Base-by-base conservation (phyloP, 2,113 vertebrate genomes). In the Rhodinocichla rosea region DNA sequence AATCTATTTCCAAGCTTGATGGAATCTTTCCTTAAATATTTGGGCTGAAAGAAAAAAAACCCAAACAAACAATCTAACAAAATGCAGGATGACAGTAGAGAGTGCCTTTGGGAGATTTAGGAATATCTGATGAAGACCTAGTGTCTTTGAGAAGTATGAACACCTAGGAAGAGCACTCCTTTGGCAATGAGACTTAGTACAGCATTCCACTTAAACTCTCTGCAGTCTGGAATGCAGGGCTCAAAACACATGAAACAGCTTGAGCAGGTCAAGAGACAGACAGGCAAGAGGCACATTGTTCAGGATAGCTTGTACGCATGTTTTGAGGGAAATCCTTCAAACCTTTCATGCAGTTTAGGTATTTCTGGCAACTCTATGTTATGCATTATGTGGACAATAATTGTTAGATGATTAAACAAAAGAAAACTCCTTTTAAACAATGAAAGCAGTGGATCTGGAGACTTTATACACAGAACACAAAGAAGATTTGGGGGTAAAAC, bases 241-340 rank as follows among this genome's bases (percentile, higher is more conserved):
- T 86, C 53, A 49, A 80, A 90, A 64, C 21, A 65, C 5, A 17
- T 6, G 27, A 67, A 87, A 89, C 71, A 81, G 12, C 39, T 71
- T 70, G n/a, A 80, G 32, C 42, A 83, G 67, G 39, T 92, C 56
- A 59, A 78, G 42, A 83, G 22, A 57, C 5, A 65, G 39, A 6
- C n/a, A 59, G 17, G 4, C 44, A 71, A 59, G 9, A 60, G 7
- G 22, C 39, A 63, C 0, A 0, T 63, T 50, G 56, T 15, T n/a
- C 39, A 55, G 45, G 37, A 77, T 18, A 15, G 21, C 6, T 65
- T n/a, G 35, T 78, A 28, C 11, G 52, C 4, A 22, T 8, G 39
- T 19, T 70, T 52, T 64, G 56, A 64, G 56, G 45, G 40, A 81
- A 92, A 45, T 24, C 32, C 71, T 27, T 71, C 23, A 20, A 56